phyloP scores from a whole-genome alignment of 2,888 invertebrate genomes.

The Amiota communis region DNA sequence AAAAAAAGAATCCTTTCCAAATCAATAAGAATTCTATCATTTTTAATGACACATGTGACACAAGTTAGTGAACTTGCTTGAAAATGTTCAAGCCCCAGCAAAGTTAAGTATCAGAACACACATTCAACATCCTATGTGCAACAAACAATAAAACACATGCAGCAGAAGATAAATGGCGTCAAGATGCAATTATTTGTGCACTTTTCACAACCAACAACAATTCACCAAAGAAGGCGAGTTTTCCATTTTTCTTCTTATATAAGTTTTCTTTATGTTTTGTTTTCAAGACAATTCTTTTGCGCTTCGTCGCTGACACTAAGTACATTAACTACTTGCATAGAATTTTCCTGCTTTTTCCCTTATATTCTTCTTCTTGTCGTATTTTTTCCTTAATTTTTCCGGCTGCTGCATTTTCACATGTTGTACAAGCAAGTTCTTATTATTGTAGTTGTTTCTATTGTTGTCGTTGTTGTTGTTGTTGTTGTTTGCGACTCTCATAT shows the following conservation, averaged over 20 bases:
- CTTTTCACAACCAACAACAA: constrained; percentile 11
- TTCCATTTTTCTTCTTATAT: background rate
- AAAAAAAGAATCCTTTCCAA: too few species aligned
- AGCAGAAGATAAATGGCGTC: constrained; percentile 29
- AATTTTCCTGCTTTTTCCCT: background rate
- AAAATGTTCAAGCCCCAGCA: too few species aligned
- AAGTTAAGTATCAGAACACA: background rate
- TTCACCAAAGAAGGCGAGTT: background rate
- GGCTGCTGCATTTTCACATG: background rate
- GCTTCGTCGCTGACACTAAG: constrained; percentile 32
- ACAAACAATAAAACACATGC: constrained; percentile 2
- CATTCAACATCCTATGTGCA: background rate
- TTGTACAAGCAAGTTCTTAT: background rate
- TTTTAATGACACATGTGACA: too few species aligned
- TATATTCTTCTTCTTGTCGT: constrained; percentile 1
- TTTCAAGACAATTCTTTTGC: constrained; percentile 19
- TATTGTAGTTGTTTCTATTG: background rate
- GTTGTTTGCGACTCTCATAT: constrained; percentile 1
- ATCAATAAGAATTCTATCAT: too few species aligned
- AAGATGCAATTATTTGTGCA: constrained; percentile 29
- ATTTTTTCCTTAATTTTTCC: background rate
- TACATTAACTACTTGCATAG: background rate
- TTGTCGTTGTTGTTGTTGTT: background rate
- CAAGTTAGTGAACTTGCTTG: too few species aligned
- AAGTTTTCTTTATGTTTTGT: constrained; percentile 8